Percentiles rank a stretch among this genome's conserved stretches.
Evolutionary conservation across 2,888 invertebrate genomes (phyloP).

Genomic region (Scaptomyza reducta): DNA sequence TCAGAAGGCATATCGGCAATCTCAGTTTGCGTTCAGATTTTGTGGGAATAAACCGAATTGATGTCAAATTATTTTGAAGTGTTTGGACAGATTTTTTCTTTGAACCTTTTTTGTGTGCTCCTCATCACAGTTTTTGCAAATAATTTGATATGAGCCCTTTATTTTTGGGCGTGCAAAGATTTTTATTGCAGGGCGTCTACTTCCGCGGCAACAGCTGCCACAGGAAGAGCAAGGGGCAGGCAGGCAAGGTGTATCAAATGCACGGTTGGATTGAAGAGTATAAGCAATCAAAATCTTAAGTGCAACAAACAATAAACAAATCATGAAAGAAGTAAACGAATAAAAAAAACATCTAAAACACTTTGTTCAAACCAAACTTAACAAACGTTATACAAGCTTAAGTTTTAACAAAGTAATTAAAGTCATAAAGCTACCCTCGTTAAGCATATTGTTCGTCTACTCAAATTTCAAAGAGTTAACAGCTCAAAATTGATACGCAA

Average conservation of each 20-base stretch:
- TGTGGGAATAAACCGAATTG: constrained; percentile 81
- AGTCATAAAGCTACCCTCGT: constrained; percentile 35
- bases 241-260: background rate
- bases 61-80: constrained; percentile 84
- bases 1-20: constrained; percentile 32
- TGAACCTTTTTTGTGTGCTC: background rate
- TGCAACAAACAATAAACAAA: background rate
- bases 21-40: constrained; percentile 48
- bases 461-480: constrained; percentile 74
- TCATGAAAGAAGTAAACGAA: background rate
- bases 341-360: background rate
- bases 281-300: background rate
- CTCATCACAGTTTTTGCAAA: constrained; percentile 44
- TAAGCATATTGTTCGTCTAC: constrained; percentile 37
- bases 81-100: constrained; percentile 82
- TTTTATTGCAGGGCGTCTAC: constrained; percentile 72
- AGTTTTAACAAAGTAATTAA: background rate
- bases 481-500: constrained; percentile 55
- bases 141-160: constrained; percentile 71
- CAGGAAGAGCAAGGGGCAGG: background rate
- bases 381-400: too few relatives aligned
- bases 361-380: background rate
- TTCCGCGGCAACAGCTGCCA: constrained; percentile 72
- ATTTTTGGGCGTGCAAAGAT: constrained; percentile 28
- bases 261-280: constrained; percentile 10